Base-by-base conservation (phyloP, 2,888 invertebrate species). In the Euproctis similis region DNA sequence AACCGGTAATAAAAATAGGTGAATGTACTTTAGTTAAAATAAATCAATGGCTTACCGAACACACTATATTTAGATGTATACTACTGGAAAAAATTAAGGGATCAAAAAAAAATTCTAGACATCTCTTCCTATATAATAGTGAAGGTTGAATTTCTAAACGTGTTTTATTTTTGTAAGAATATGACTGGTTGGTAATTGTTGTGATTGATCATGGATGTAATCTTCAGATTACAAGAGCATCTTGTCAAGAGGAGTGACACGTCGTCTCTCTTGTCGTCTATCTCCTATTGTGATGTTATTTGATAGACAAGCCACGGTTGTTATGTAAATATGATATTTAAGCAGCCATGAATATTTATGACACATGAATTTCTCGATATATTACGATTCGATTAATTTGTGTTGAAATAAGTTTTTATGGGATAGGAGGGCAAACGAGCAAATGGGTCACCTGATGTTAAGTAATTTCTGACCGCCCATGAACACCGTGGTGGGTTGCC, bases 261-360 rank as follows among this genome's bases (percentile, higher is more conserved):
- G n/a, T 36, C 36, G 40, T 27, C 28, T 20, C 37, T 39, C 42
- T 48, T 42, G 47, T 37, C 39, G 35, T 30, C 30, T 28, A 30
- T 21, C 26, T 20, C 28, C 45, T 39, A 55, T 54, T 54, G 54
- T 54, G 36, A 53, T 45, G 39, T 14, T 9, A 8, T 23, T 35
- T 53, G 43, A 53, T 42, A 42, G 44, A 51, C 48, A 42, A n/a
- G 46, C 30, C n/a, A 26, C 26, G 21, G 34, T 36, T 49, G 41
- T 47, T 38, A 49, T 46, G 41, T 35, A 38, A 42, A 37, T 51
- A 36, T 8, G 33, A 44, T 45, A 37, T 22, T 45, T 47, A 39
- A 42, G 28, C 26, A 30, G 14, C 11, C 24, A 40, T 45, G 52
- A 51, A 50, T 50, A 50, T 51, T 45, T 42, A 51, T 51, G 13